These are phyloP conservation scores for Phasianus colchicus DNA, from an alignment of 2,113 vertebrate genomes.

Conservation along the genomic window DNA sequence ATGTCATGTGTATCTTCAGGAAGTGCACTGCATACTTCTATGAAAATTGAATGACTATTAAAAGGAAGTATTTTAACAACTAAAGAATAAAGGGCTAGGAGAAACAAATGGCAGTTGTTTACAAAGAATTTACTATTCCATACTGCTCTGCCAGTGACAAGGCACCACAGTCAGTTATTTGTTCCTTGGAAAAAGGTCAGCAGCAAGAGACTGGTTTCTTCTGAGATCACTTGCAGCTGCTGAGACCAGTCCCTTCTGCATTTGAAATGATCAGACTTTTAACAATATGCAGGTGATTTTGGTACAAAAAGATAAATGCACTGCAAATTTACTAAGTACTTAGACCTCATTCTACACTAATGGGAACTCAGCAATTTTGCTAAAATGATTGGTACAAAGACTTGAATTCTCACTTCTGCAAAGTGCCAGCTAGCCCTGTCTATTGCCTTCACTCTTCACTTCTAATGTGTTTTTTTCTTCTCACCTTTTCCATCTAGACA, in stretches of 20 bases:
- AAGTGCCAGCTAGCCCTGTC: neutral
- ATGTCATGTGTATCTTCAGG: neutral
- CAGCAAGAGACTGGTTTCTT: neutral
- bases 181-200: neutral
- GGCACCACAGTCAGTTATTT: neutral
- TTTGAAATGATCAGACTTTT: neutral
- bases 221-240: neutral
- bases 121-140: neutral
- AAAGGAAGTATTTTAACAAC: neutral
- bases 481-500: neutral
- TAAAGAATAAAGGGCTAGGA: neutral
- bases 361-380: neutral
- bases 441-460: neutral
- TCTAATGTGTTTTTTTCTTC: rapidly evolving
- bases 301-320: neutral
- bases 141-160: neutral
- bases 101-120: neutral
- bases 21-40: neutral
- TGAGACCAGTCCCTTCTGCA: neutral
- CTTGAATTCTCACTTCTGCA: neutral
- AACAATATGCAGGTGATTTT: neutral
- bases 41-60: neutral
- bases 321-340: neutral
- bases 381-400: neutral
- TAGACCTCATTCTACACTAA: neutral